Percentiles rank a stretch among this genome's conserved stretches.
These are phyloP conservation scores for Meteorus colon DNA, from an alignment of 2,888 invertebrate species.

Conservation along the genomic window DNA sequence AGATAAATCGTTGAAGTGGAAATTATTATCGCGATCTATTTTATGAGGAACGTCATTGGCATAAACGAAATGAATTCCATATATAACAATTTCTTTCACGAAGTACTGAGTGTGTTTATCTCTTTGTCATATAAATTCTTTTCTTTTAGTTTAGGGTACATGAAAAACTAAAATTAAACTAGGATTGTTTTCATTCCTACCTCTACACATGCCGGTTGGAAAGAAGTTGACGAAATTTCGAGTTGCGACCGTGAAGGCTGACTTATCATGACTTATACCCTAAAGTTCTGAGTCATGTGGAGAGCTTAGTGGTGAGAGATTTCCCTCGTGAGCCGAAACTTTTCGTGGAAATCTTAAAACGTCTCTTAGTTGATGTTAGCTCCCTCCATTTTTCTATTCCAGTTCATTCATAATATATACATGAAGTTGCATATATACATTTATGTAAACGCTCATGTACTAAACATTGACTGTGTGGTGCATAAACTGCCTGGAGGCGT, in stretches of 20 bases:
- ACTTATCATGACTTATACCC: conserved; percentile 14
- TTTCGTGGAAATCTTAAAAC: conserved; percentile 1
- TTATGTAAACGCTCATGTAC: neutral
- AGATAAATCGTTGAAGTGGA: too few relatives aligned
- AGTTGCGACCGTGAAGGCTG: neutral
- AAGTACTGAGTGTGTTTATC: too few relatives aligned
- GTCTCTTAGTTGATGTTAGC: neutral
- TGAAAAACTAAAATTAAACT: neutral
- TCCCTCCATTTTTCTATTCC: neutral
- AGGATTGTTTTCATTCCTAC: neutral
- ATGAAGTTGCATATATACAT: neutral
- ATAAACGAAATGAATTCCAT: too few relatives aligned
- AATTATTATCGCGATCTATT: too few relatives aligned
- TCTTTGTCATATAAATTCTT: neutral
- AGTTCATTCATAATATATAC: neutral
- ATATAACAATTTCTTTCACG: too few relatives aligned
- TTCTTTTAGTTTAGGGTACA: neutral
- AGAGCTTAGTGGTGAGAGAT: neutral
- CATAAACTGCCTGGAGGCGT: neutral
- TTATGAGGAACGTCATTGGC: too few relatives aligned
- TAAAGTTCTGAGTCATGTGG: conserved; percentile 7
- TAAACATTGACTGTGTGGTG: neutral
- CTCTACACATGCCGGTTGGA: neutral
- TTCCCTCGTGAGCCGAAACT: neutral
- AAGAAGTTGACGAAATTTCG: neutral